Base-by-base conservation (phyloP, 2,888 invertebrate genomes). In the Beris morrisii region DNA sequence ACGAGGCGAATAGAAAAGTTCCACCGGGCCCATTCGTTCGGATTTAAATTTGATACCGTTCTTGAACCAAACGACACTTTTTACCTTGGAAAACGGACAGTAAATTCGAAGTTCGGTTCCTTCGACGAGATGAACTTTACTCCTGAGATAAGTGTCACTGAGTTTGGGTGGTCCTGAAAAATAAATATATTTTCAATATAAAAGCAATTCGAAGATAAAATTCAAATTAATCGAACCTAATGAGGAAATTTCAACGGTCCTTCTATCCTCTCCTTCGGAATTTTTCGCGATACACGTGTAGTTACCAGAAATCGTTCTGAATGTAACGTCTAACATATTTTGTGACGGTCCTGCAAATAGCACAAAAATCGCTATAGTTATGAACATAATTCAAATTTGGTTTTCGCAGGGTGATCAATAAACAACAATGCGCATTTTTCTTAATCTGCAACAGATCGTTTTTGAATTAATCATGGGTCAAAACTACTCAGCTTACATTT, bases 1-100 rank as follows among this genome's bases (percentile, higher is more conserved):
- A 56, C 83, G 81, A 0, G 69, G 74, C 4, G 11, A 9, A 5
- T n/a, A 30, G 13, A 48, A 48, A 59, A 59, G 30, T 67, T 11
- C 68, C 55, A 45, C 3, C 2, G 22, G 13, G 1, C 46, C 58
- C 5, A 32, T 31, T 4, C n/a, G 28, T 31, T 13, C 9, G 3
- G 46, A 32, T 30, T 30, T 3, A 13, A 48, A 59, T 59, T 48
- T 13, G 6, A 31, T 22, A n/a, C 58, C 58, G n/a, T 59, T 32
- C n/a, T 48, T 46, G 9, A 12, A 13, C 58, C 58, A 59, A 13
- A 15, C 31, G 9, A 59, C 11, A 9, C 31, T n/a, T 28, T 5
- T 46, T 5, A 46, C 58, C 12, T 59, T 13, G n/a, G 12, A 7
- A 30, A 48, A 59, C 4, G 58, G 58, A 15, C 58, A 59, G 5